These are phyloP conservation scores for Moxostoma hubbsi DNA, from an alignment of 2,797 vertebrate genomes.

Conservation along the genomic window DNA sequence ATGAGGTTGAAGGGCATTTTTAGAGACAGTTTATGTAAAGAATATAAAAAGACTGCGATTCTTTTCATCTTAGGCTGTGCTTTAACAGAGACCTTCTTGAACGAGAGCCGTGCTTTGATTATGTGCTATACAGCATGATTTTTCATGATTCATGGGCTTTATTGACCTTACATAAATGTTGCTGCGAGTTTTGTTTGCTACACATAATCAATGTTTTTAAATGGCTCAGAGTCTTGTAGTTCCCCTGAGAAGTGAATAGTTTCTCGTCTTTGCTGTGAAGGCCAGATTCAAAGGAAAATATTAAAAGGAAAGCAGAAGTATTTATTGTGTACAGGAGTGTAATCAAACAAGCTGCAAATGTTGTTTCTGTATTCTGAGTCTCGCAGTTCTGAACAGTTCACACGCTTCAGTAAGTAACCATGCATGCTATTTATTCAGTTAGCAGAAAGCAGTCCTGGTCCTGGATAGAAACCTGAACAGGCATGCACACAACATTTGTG, in stretches of 20 bases:
- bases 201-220: constrained; percentile 27
- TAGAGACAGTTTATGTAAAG: background rate
- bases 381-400: no score
- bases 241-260: constrained; percentile 3
- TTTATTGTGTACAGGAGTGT: background rate
- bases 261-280: constrained; percentile 26
- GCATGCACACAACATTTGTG: no score
- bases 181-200: constrained; percentile 35
- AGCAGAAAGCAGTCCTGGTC: no score
- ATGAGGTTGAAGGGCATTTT: constrained; percentile 24
- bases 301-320: background rate
- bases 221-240: constrained; percentile 19
- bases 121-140: background rate
- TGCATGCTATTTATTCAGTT: no score
- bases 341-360: constrained; percentile 23
- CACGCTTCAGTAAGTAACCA: no score
- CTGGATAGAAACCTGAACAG: no score
- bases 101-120: constrained; percentile 4
- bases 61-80: constrained; percentile 12
- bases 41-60: background rate
- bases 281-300: background rate
- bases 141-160: constrained; percentile 9
- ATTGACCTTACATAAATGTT: constrained; percentile 32
- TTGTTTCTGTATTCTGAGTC: background rate
- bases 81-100: background rate